Base-by-base conservation (phyloP, 1,140 invertebrate species). In the Brachionus calyciflorus region DNA sequence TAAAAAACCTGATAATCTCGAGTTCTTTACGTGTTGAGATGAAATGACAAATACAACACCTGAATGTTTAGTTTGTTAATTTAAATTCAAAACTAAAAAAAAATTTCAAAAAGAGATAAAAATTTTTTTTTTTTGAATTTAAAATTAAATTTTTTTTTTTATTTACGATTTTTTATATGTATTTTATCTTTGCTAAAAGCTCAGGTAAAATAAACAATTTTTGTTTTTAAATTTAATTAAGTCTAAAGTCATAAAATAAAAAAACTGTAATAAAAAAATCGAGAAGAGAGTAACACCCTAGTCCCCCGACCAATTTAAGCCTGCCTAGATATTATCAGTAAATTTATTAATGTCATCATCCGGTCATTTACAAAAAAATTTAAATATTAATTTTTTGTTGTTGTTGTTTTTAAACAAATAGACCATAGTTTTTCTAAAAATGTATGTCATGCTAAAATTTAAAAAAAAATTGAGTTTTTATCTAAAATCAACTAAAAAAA, bases 171-270 rank as follows among this genome's bases (percentile, higher is more conserved):
- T n/a, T n/a, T n/a, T n/a, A n/a, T n/a, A n/a, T n/a, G n/a, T n/a
- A n/a, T 37, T 10, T 60, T 60, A 60, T 60, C 55, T 60, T 28
- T 24, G 49, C 49, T 24, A 24, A 19, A 40, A 63, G 37, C 57
- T 63, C 57, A 63, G 57, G 57, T 63, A 63, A 63, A 63, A 63
- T 63, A 63, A 63, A 63, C 57, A 63, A n/a, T n/a, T n/a, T n/a
- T n/a, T n/a, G n/a, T n/a, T n/a, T n/a, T n/a, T n/a, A n/a, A n/a
- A n/a, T n/a, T n/a, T n/a, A n/a, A n/a, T n/a, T 63, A 10, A 40
- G 21, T 40, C 40, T 63, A 40, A 3, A 63, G 33, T 37, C 33
- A 37, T 37, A 37, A 37, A 37, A 37, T n/a, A n/a, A n/a, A 37
- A 37, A 37, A 37, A 5, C 9, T 5, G 4, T 37, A 37, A 37